These are phyloP conservation scores for Cossypha niveicapilla DNA, from an alignment of 2,797 vertebrate genomes.

Conservation along the genomic window DNA sequence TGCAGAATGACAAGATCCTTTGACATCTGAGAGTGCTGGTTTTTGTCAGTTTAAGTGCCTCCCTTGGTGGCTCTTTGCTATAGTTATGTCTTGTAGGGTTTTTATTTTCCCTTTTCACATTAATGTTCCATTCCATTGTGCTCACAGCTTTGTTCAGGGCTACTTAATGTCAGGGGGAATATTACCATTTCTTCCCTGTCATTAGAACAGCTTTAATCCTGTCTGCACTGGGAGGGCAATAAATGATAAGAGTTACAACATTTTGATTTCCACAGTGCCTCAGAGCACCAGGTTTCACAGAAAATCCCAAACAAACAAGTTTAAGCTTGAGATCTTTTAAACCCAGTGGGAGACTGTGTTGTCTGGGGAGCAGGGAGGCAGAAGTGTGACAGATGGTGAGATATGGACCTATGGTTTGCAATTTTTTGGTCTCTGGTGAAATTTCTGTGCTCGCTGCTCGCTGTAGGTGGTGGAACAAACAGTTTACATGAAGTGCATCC, in stretches of 20 bases:
- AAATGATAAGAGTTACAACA: slow-evolving; percentile 16
- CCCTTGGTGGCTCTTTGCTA: slow-evolving; percentile 1
- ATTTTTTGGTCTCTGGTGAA: slow-evolving; percentile 47
- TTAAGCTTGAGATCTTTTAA: slow-evolving; percentile 29
- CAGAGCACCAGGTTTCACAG: background rate
- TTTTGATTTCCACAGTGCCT: slow-evolving; percentile 22
- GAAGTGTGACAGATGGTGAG: slow-evolving; percentile 40
- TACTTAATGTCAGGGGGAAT: slow-evolving; percentile 37
- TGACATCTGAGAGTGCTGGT: background rate
- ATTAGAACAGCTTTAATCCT: slow-evolving; percentile 52
- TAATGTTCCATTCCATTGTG: slow-evolving; percentile 3
- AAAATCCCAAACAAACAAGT: slow-evolving; percentile 51
- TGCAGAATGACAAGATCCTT: slow-evolving; percentile 23
- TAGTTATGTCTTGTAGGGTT: background rate
- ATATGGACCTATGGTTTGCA: slow-evolving; percentile 47
- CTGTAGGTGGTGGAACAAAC: slow-evolving; percentile 48
- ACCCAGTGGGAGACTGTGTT: slow-evolving; percentile 24
- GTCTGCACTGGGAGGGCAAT: background rate
- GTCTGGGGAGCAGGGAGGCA: slow-evolving; percentile 26
- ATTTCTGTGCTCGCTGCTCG: background rate
- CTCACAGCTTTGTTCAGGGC: slow-evolving; percentile 34
- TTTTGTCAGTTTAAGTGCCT: slow-evolving; percentile 28
- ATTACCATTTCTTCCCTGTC: slow-evolving; percentile 30
- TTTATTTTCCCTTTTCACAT: slow-evolving; percentile 29
- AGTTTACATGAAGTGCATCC: slow-evolving; percentile 1